Evolutionary conservation across 2,797 vertebrate genomes (phyloP).

Genomic region (Hybognathus amarus): DNA sequence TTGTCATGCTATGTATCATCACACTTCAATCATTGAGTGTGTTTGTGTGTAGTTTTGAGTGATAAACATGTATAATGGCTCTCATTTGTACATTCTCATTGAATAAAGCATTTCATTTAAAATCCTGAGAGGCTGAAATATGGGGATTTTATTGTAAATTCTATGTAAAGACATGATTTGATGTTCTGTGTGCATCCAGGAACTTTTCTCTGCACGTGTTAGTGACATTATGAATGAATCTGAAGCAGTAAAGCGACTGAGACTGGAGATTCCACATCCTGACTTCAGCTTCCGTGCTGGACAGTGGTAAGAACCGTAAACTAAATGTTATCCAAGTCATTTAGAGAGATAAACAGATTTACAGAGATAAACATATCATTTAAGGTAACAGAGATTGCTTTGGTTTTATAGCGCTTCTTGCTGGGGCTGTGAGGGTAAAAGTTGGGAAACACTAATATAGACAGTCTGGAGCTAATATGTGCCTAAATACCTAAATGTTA

Average conservation of each 20-base stretch:
- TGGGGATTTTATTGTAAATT: neutral
- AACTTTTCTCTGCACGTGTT: constrained; percentile 85
- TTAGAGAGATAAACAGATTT: no score
- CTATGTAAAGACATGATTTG: neutral
- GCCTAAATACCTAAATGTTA: neutral
- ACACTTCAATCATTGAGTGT: neutral
- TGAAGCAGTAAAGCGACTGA: constrained; percentile 86
- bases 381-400: no score
- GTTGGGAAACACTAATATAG: neutral
- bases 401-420: no score
- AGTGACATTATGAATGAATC: constrained; percentile 85
- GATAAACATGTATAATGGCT: neutral
- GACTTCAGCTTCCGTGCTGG: constrained; percentile 94
- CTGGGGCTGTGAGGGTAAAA: no score
- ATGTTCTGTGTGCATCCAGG: constrained; percentile 68
- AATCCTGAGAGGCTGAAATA: neutral
- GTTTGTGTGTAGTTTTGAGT: neutral
- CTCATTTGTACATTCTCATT: neutral
- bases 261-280: constrained; percentile 79
- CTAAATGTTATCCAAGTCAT: no score
- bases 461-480: neutral
- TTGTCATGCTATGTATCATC: neutral
- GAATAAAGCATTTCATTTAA: constrained; percentile 2
- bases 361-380: no score
- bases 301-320: constrained; percentile 86